Evolutionary conservation across 2,113 vertebrate species (phyloP).

Genomic region (Anarrhichthys ocellatus): DNA sequence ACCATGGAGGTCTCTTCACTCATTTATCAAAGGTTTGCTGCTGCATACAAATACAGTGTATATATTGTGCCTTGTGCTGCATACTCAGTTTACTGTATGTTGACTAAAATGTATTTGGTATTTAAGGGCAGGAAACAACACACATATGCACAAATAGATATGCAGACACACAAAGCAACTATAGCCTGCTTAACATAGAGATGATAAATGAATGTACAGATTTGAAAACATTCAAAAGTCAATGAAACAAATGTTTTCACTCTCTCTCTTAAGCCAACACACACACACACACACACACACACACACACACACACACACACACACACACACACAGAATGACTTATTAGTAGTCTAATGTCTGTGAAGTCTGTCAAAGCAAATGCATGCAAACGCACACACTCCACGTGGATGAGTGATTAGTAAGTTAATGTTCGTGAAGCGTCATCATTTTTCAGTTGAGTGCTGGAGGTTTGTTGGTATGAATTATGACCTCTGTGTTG

Average conservation of each 20-base stretch:
- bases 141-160: slow-evolving; percentile 2
- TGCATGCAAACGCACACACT: slow-evolving; percentile 45
- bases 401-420: slow-evolving; percentile 68
- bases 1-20: neutral
- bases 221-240: slow-evolving; percentile 45
- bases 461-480: slow-evolving; percentile 66
- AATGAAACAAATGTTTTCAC: slow-evolving; percentile 34
- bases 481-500: slow-evolving; percentile 67
- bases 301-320: neutral
- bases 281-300: neutral
- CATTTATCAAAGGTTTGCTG: neutral
- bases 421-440: slow-evolving; percentile 70
- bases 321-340: slow-evolving; percentile 29
- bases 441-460: slow-evolving; percentile 71
- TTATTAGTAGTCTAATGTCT: slow-evolving; percentile 62
- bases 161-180: neutral
- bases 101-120: neutral
- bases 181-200: neutral
- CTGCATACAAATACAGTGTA: neutral
- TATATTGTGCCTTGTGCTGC: neutral
- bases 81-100: neutral
- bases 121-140: neutral
- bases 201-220: slow-evolving; percentile 43
- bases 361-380: slow-evolving; percentile 54
- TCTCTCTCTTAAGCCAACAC: neutral